Evolutionary conservation across 2,797 vertebrate genomes (phyloP), one percentile per base, ranked within the genome.

Genomic region (Mallotus villosus): DNA sequence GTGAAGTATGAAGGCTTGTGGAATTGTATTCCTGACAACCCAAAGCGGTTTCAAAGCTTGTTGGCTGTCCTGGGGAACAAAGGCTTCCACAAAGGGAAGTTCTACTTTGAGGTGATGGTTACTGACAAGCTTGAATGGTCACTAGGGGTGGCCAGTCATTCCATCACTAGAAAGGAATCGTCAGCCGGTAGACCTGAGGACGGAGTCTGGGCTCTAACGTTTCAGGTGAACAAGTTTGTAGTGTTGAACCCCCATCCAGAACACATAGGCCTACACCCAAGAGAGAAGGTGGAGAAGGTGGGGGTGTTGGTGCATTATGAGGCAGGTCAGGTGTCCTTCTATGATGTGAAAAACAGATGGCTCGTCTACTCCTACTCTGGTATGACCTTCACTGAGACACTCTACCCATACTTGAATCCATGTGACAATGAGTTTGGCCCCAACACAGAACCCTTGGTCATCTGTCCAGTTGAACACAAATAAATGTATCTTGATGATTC

Each of bases 81-180:
- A 4, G 80, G 82, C 46, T 78, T 85, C 67, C 71, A 29, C 0
- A 75, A 71, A 0, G 0, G 65, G 0, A 80, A 51, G 76, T 83
- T 84, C 73, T 90, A 91, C 75, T 90, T 84, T 0, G 86, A 91
- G 79, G 88, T 88, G 12, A 27, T 71, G 0, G 80, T 89, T 41
- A 76, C 81, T 0, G 11, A 46, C 8, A 90, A 91, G 78, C 77
- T 74, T 0, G 85, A 88, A 9, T 91, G 86, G 85, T 74, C 67
- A 29, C 59, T 89, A 68, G 89, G 88, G 0, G 62, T 90, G 9
- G 84, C 83, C 17, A 60, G 17, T 0, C 81, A 61, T 0, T 87
- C 86, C 0, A 0, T 87, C 17, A 67, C 75, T 41, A 84, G 76
- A 69, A 63, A 3, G 1, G 53, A 34, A 0, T 5, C 0, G 0